Evolutionary conservation across 2,113 vertebrate genomes (phyloP).

Genomic region (Cyphomyrus plagiostoma): DNA sequence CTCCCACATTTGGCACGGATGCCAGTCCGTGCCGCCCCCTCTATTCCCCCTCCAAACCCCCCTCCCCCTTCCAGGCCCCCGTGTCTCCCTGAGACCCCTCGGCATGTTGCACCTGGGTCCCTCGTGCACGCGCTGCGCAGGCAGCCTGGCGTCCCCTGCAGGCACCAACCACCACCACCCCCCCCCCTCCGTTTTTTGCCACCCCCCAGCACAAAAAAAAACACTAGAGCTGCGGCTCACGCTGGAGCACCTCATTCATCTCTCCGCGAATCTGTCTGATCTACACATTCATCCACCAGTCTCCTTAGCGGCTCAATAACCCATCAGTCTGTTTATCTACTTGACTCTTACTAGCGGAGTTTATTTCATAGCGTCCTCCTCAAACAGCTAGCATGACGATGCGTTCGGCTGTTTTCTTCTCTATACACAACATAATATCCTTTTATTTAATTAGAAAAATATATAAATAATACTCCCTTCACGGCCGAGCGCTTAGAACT

Average conservation of each 20-base stretch:
- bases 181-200: background rate
- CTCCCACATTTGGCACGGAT: slow-evolving; percentile 17
- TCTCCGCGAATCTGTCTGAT: slow-evolving; percentile 38
- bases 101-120: slow-evolving; percentile 24
- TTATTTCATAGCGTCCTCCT: background rate
- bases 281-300: slow-evolving; percentile 19
- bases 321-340: background rate
- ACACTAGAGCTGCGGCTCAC: slow-evolving; percentile 27
- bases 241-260: slow-evolving; percentile 42
- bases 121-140: slow-evolving; percentile 1
- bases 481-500: slow-evolving; percentile 39
- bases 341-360: background rate
- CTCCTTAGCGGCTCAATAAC: background rate
- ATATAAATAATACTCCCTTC: slow-evolving; percentile 65
- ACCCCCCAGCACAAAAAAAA: slow-evolving; percentile 28
- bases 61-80: background rate
- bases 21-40: slow-evolving; percentile 16
- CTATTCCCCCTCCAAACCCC: background rate
- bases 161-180: slow-evolving; percentile 43
- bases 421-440: slow-evolving; percentile 52
- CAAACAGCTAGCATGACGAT: background rate
- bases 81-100: slow-evolving; percentile 19
- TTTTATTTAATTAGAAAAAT: slow-evolving; percentile 61
- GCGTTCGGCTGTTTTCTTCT: slow-evolving; percentile 34
- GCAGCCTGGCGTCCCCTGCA: slow-evolving; percentile 40